Base-by-base conservation (phyloP, 2,113 vertebrate genomes). In the Anarrhichthys ocellatus region DNA sequence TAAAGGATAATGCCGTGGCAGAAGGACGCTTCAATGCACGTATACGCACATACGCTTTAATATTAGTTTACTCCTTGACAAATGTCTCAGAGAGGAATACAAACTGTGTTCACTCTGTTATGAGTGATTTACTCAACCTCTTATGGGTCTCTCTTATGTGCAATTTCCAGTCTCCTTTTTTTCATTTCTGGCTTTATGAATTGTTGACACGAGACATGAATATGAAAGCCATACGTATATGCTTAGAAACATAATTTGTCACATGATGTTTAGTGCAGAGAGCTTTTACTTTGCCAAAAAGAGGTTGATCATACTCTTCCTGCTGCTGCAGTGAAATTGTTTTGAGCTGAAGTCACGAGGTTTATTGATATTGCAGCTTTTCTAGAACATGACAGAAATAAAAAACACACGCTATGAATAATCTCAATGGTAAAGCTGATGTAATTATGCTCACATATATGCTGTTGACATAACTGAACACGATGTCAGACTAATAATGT, bases 281-380 rank as follows among this genome's bases (percentile, higher is more conserved):
- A 14, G 40, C n/a, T 59, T 59, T 58, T 13, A 29, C 50, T 66
- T 38, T 42, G 27, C 36, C 44, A 34, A 85, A 69, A 76, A 48
- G 34, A 67, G 59, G 24, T 44, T 69, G 59, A 76, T 34, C 2
- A 50, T 38, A 3, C n/a, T 76, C 27, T 24, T 52, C n/a, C 13
- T 29, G 54, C 29, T 66, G 67, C 63, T 69, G 81, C 40, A 52
- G 76, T 36, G 22, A 36, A 61, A 61, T 17, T 0, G 9, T 40
- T 76, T 82, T 82, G n/a, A 79, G 38, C 75, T 54, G 38, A 76
- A 58, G 38, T 63, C 73, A 79, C 40, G 0, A 38, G 63, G 40
- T 75, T 46, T 73, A 61, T 79, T 76, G 70, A 46, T 72, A 48
- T n/a, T 20, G 24, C 27, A 18, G 46, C 50, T 13, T 62, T 73